A percentile compares a stretch with the other conserved stretches of the same genome.
Conservation (phyloP, 2,888 invertebrate species). For the Thymelicus lineola region DNA sequence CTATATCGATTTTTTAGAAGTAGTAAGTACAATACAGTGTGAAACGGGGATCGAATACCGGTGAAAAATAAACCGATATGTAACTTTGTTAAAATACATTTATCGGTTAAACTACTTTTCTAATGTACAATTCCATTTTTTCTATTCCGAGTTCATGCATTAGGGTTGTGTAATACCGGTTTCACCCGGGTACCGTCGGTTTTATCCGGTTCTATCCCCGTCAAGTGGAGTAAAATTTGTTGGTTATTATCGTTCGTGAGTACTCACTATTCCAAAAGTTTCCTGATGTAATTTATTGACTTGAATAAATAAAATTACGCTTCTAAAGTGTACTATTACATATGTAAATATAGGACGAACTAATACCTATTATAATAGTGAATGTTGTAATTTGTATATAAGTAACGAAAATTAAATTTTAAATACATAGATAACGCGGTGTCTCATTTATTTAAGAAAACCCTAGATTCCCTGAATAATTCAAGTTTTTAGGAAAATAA, state of each 20-base stretch:
- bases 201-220: conserved; percentile 57
- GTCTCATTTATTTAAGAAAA: conserved; percentile 60
- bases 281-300: conserved; percentile 80
- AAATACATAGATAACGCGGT: conserved; percentile 83
- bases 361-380: conserved; percentile 83
- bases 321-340: conserved; percentile 83
- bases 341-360: conserved; percentile 84
- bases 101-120: conserved; percentile 59
- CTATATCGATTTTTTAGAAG: conserved; percentile 76
- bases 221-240: conserved; percentile 55
- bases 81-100: conserved; percentile 28
- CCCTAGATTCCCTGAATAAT: not conserved
- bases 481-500: conserved; percentile 45
- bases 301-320: conserved; percentile 79
- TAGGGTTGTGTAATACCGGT: conserved; percentile 41
- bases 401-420: conserved; percentile 85
- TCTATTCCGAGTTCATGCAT: conserved; percentile 60
- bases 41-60: conserved; percentile 58
- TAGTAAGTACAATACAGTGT: conserved; percentile 68
- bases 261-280: conserved; percentile 75
- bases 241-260: conserved; percentile 63
- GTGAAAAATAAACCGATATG: conserved; percentile 41
- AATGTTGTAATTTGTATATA: conserved; percentile 86
- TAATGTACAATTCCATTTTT: conserved; percentile 76
- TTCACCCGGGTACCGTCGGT: conserved; percentile 43